These are phyloP conservation scores for Plestiodon gilberti DNA, from an alignment of 2,113 vertebrate species.

Conservation along the genomic window DNA sequence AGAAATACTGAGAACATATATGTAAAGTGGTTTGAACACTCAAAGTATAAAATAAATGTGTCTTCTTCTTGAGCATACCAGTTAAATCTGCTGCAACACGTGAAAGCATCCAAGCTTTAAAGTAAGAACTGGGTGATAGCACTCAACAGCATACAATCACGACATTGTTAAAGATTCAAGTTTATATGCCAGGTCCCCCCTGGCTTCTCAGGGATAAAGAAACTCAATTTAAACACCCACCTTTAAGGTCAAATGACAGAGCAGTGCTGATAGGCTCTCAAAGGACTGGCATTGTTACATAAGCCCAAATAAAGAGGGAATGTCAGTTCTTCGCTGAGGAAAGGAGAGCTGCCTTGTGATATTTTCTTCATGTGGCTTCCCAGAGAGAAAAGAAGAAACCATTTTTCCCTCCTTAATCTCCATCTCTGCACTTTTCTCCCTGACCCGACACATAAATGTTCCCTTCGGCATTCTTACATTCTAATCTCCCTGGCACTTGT, in stretches of 20 bases:
- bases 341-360: background rate
- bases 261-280: background rate
- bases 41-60: background rate
- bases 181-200: slow-evolving; percentile 13
- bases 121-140: background rate
- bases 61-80: background rate
- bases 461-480: background rate
- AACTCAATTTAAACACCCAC: background rate
- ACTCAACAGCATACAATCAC: background rate
- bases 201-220: background rate
- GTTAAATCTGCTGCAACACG: background rate
- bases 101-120: background rate
- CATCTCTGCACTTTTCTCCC: background rate
- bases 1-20: too few species aligned
- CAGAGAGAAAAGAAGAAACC: background rate
- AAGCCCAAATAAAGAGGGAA: slow-evolving; percentile 1
- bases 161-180: slow-evolving; percentile 15
- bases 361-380: slow-evolving; percentile 19
- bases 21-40: too few species aligned
- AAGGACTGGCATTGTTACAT: background rate
- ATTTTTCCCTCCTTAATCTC: background rate
- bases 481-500: slow-evolving; percentile 24
- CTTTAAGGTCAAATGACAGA: slow-evolving; percentile 18
- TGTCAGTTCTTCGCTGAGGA: background rate
- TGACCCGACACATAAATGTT: background rate